Conservation (phyloP, 2,888 invertebrate species). For the Ecdyonurus torrentis region DNA sequence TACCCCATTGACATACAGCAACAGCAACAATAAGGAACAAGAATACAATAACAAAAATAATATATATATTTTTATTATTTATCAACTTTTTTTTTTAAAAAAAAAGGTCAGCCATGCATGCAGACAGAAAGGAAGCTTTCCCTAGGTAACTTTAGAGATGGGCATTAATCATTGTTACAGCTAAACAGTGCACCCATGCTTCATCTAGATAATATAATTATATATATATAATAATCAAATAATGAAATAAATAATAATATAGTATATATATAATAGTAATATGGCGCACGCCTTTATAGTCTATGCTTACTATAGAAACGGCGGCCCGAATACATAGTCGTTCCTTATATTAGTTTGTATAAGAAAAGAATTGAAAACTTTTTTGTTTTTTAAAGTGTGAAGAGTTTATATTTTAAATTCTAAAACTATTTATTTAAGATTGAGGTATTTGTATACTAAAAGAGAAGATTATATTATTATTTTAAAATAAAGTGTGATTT, state of each 20-base stretch:
- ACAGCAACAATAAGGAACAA: not conserved
- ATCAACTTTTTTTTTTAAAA: slow-evolving; percentile 1
- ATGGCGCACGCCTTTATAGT: not conserved
- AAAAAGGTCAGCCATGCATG: not conserved
- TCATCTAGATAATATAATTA: not conserved
- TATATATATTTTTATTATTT: not conserved
- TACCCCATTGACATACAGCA: not conserved
- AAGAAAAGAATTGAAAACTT: too few relatives aligned
- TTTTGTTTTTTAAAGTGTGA: too few relatives aligned
- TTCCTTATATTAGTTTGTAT: not conserved
- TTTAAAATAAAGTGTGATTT: too few relatives aligned
- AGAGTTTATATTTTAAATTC: too few relatives aligned
- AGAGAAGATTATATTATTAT: too few relatives aligned
- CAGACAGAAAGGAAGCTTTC: not conserved
- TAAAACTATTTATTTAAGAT: too few relatives aligned
- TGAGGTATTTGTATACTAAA: too few relatives aligned
- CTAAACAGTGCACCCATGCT: slow-evolving; percentile 8
- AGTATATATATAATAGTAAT: slow-evolving; percentile 7
- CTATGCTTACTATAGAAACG: not conserved
- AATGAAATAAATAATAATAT: not conserved
- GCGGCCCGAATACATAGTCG: not conserved
- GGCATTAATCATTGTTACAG: slow-evolving; percentile 20
- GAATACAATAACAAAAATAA: not conserved
- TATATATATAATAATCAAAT: slow-evolving; percentile 5
- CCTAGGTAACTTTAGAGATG: slow-evolving; percentile 38